Evolutionary conservation across 2,797 vertebrate genomes (phyloP).

Genomic region (Mormyrus proboscirostris): DNA sequence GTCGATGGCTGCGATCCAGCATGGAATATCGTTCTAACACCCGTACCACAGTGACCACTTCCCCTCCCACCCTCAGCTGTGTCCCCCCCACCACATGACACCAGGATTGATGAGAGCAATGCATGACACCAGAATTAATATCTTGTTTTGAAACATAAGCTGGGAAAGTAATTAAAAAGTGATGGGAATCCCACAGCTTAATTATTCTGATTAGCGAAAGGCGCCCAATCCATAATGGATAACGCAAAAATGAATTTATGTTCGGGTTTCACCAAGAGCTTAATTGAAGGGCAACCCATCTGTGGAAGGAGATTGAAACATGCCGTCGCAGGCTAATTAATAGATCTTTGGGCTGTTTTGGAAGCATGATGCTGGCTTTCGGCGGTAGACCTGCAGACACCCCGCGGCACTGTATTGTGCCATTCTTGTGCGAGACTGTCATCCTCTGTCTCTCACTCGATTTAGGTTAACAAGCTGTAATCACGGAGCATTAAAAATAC

Average conservation of each 20-base stretch:
- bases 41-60: not conserved
- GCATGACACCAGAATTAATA: not conserved
- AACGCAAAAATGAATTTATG: not conserved
- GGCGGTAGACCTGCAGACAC: not conserved
- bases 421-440: not conserved
- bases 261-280: not conserved
- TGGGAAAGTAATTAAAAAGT: not conserved
- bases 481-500: not conserved
- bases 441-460: not conserved
- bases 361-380: not conserved
- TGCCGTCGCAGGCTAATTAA: not conserved
- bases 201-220: not conserved
- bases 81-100: not conserved
- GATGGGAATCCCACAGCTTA: not conserved
- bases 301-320: not conserved
- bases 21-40: not conserved
- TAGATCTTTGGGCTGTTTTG: slow-evolving; percentile 5
- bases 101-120: not conserved
- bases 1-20: not conserved
- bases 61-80: not conserved
- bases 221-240: not conserved
- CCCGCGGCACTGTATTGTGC: not conserved
- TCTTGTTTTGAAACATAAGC: not conserved
- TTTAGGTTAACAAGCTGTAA: not conserved
- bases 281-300: not conserved